A percentile compares a stretch with the other conserved stretches of the same genome.
Conservation (phyloP, 1,140 invertebrate species). For the Diorhabda elongata region DNA sequence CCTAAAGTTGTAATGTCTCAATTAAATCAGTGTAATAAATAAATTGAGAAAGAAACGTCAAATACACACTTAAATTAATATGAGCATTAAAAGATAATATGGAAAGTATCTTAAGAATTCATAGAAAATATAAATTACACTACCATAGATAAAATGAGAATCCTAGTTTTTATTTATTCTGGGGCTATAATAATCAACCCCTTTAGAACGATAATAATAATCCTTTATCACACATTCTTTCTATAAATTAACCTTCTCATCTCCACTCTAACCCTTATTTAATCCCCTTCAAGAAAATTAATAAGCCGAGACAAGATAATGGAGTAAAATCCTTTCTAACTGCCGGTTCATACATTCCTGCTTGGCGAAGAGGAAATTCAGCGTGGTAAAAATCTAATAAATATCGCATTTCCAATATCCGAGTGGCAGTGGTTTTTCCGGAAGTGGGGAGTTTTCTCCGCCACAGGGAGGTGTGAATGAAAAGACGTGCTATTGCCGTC, state of each 20-base stretch:
- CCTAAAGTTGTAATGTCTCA: too few species aligned
- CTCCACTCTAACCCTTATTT: neutral
- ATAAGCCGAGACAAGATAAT: conserved; percentile 14
- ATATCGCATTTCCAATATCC: conserved; percentile 42
- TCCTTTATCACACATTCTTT: neutral
- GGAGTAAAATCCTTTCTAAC: conserved; percentile 7
- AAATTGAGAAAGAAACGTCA: too few species aligned
- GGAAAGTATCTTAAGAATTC: too few species aligned
- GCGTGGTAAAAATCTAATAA: conserved; percentile 40
- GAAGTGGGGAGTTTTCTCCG: conserved; percentile 25
- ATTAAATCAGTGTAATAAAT: too few species aligned
- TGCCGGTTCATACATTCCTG: neutral
- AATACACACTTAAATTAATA: too few species aligned
- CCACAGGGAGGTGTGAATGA: conserved; percentile 25
- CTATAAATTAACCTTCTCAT: neutral
- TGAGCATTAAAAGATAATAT: too few species aligned
- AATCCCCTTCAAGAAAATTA: conserved; percentile 14
- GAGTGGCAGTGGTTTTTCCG: conserved; percentile 33
- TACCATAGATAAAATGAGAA: too few species aligned
- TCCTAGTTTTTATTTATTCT: too few species aligned
- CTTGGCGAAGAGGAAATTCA: conserved; percentile 34
- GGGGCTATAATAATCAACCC: too few species aligned
- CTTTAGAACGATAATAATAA: too few species aligned
- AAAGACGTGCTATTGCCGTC: conserved; percentile 10
- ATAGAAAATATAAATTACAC: too few species aligned